A percentile compares a stretch with the other conserved stretches of the same genome.
Evolutionary conservation across 2,113 vertebrate species (phyloP).

Genomic region (Xerus inauris): DNA sequence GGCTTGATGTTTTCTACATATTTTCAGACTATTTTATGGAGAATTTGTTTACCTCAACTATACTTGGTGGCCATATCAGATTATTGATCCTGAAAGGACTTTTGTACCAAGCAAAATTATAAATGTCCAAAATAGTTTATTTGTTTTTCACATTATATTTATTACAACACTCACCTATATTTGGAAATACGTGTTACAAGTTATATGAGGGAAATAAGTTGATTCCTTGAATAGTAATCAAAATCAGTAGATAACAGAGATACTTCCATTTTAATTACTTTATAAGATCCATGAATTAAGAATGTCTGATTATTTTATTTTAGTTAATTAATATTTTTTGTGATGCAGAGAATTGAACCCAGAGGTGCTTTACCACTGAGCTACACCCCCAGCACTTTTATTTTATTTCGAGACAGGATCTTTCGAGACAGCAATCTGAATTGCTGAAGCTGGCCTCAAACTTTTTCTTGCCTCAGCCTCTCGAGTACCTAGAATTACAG

Average conservation of each 20-base stretch:
- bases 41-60: not conserved
- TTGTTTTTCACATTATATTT: not conserved
- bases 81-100: not conserved
- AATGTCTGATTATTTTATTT: not conserved
- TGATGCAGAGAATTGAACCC: too few relatives aligned
- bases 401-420: too few relatives aligned
- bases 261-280: not conserved
- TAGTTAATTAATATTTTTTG: too few relatives aligned
- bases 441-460: too few relatives aligned
- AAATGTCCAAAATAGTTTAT: not conserved
- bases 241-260: not conserved
- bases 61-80: not conserved
- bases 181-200: not conserved
- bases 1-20: not conserved
- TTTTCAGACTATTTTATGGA: not conserved
- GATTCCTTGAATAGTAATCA: constrained; percentile 6
- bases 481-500: too few relatives aligned
- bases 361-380: too few relatives aligned
- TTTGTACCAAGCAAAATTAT: constrained; percentile 32
- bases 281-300: not conserved
- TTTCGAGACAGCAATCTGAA: too few relatives aligned
- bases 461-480: too few relatives aligned
- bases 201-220: not conserved
- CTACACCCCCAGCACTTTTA: too few relatives aligned
- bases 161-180: not conserved